Evolutionary conservation across 2,113 vertebrate species (phyloP).

Genomic region (Sturnus vulgaris): DNA sequence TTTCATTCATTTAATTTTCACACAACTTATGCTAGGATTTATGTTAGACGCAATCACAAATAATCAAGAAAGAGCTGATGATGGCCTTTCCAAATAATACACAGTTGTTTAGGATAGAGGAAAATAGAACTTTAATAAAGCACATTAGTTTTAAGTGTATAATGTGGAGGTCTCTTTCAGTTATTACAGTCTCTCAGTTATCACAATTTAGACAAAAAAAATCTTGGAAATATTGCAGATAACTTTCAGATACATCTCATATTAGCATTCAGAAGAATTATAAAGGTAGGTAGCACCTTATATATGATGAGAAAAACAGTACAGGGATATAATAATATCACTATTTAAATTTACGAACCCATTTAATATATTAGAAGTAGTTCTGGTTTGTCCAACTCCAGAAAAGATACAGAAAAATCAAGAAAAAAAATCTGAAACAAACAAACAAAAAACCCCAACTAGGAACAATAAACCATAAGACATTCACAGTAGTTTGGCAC

Average conservation of each 20-base stretch:
- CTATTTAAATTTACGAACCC: not conserved
- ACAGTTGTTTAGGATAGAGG: not conserved
- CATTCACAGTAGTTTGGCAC: not conserved
- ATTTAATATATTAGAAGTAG: not conserved
- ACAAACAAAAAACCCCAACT: not conserved
- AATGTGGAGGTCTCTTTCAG: not conserved
- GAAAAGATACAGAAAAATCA: not conserved
- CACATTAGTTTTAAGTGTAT: not conserved
- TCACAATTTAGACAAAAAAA: not conserved
- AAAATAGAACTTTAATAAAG: not conserved
- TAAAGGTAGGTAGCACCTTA: not conserved
- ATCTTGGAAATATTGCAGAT: not conserved
- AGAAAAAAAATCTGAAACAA: not conserved
- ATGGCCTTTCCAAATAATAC: not conserved
- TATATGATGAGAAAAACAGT: not conserved
- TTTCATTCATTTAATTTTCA: not conserved
- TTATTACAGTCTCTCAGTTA: not conserved
- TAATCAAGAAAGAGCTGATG: not conserved
- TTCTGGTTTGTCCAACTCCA: not conserved
- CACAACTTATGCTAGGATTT: not conserved
- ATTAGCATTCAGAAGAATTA: not conserved
- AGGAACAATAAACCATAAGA: not conserved
- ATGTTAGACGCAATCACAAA: not conserved
- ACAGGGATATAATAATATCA: not conserved
- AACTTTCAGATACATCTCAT: not conserved